These are phyloP conservation scores for Loripinus fragilis DNA, from an alignment of 2,888 invertebrate species.

Conservation along the genomic window DNA sequence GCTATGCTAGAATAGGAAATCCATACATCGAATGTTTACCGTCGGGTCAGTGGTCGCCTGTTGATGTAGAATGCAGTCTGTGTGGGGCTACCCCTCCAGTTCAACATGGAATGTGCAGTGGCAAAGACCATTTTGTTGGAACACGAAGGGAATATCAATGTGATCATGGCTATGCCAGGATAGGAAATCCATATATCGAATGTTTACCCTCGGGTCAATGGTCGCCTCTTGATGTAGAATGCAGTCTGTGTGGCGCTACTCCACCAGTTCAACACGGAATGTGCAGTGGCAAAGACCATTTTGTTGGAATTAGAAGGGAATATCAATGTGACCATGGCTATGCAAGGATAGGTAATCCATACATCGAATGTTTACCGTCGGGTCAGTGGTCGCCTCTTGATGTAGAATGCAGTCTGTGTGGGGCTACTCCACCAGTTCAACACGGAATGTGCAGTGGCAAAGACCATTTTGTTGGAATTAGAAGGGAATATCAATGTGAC, in stretches of 20 bases:
- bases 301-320: slow-evolving; percentile 9
- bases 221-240: slow-evolving; percentile 7
- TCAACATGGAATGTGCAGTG: slow-evolving; percentile 34
- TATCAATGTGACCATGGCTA: slow-evolving; percentile 28
- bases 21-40: slow-evolving; percentile 34
- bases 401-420: slow-evolving; percentile 21
- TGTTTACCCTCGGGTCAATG: slow-evolving; percentile 38
- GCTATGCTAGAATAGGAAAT: slow-evolving; percentile 38
- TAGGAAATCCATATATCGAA: slow-evolving; percentile 31
- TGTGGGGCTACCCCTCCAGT: slow-evolving; percentile 36
- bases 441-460: slow-evolving; percentile 29
- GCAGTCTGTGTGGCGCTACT: neutral
- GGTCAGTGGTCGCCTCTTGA: slow-evolving; percentile 20
- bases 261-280: slow-evolving; percentile 16
- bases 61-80: slow-evolving; percentile 33
- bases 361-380: slow-evolving; percentile 22
- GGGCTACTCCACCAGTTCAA: slow-evolving; percentile 11
- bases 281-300: slow-evolving; percentile 19
- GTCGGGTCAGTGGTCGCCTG: slow-evolving; percentile 25
- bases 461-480: slow-evolving; percentile 1
- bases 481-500: slow-evolving; percentile 24
- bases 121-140: slow-evolving; percentile 35
- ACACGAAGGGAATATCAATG: slow-evolving; percentile 33
- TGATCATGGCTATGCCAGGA: slow-evolving; percentile 34
- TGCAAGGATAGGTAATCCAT: slow-evolving; percentile 11